These are phyloP conservation scores for Harlomillsia oculata DNA, from an alignment of 1,140 invertebrate genomes.

Conservation along the genomic window DNA sequence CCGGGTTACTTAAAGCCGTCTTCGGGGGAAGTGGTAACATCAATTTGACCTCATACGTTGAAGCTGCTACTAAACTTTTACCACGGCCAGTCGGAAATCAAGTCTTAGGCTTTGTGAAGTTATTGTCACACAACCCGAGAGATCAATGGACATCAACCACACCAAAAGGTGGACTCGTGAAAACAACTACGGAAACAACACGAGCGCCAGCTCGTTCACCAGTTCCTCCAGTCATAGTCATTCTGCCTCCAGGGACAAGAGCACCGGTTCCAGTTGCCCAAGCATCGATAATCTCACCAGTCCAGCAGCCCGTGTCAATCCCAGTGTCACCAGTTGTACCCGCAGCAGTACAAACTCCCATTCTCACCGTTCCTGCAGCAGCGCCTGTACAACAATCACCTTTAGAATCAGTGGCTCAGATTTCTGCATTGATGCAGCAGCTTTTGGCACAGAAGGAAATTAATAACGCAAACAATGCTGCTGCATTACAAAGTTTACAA, in stretches of 20 bases:
- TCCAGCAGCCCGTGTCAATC: not conserved
- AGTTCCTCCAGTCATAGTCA: not conserved
- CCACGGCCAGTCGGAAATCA: constrained; percentile 18
- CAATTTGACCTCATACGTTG: constrained; percentile 27
- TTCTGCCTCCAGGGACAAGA: not conserved
- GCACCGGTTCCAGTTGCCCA: not conserved
- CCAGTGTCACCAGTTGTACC: not conserved
- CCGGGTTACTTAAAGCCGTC: constrained; percentile 27
- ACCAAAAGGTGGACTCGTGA: not conserved
- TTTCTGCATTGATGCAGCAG: too few species aligned
- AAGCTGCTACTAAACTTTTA: constrained; percentile 15
- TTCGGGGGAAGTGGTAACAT: constrained; percentile 28
- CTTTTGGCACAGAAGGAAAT: too few species aligned
- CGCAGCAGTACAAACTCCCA: not conserved
- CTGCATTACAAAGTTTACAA: too few species aligned
- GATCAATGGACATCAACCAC: constrained; percentile 12
- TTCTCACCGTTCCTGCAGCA: not conserved
- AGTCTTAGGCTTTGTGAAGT: constrained; percentile 18
- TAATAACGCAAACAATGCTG: too few species aligned
- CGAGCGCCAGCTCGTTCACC: not conserved
- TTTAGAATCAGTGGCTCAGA: too few species aligned
- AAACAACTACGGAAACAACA: not conserved
- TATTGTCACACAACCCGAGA: constrained; percentile 17
- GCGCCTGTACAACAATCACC: too few species aligned
- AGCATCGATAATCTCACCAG: not conserved